Evolutionary conservation across 2,888 invertebrate genomes (phyloP), one percentile per base, ranked within the genome.

Genomic region (Philonicus albiceps): DNA sequence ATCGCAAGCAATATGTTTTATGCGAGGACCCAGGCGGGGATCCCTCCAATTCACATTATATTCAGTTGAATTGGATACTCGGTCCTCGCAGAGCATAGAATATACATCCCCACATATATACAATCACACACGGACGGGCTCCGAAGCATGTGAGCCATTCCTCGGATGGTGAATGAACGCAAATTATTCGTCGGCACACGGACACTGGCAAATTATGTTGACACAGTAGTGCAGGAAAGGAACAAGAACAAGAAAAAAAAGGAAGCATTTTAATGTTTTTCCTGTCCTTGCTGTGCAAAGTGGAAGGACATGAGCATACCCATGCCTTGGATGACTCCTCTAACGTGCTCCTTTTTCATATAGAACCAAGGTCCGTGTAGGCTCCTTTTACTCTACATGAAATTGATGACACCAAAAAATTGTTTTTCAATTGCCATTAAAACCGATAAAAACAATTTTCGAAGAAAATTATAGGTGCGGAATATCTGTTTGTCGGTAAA

Each of bases 1-100:
- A 76, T 76, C 43, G 76, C 76, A 76, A 76, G 76, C 76, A 76
- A 37, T 76, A 76, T 76, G 76, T 76, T 76, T 76, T 76, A 76
- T 40, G 40, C 40, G 76, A 19, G 76, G 76, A 76, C 37, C 76
- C 40, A 6, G 40, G 22, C 43, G 37, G 34, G 37, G 37, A 37
- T 75, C 37, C 37, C 76, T 22, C 34, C 76, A 16, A 76, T 76
- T 43, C 76, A 40, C 76, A 40, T 40, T 76, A 76, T 76, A 76
- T 76, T 40, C 76, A 76, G 76, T 40, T 76, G 76, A 76, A 76
- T 76, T 76, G 40, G 40, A 76, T 37, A 40, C 76, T 37, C 76
- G 76, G 34, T 37, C 76, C 64, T 64, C 64, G 64, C 8, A 22
- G 22, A 11, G 64, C 11, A 40, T 19, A 3, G 40, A 75, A 3